A percentile compares a stretch with the other conserved stretches of the same genome.
These are phyloP conservation scores for Orchestes rusci DNA, from an alignment of 2,888 invertebrate genomes.

Conservation along the genomic window DNA sequence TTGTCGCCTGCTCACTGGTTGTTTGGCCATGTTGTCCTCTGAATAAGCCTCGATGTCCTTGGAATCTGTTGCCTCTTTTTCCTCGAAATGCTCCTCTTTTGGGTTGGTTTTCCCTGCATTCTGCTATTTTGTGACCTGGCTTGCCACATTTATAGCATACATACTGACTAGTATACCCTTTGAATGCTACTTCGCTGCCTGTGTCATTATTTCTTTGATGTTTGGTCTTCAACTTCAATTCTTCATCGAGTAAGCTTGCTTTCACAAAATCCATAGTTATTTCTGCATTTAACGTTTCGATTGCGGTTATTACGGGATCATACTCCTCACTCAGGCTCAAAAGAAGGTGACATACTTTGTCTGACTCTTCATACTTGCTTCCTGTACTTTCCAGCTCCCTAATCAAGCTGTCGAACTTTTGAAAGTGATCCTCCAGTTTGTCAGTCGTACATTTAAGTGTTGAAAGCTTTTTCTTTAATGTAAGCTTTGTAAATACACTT, in stretches of 20 bases:
- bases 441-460: constrained; percentile 1
- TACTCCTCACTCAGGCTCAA: constrained; percentile 7
- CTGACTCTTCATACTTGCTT: constrained; percentile 6
- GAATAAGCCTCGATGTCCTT: background rate
- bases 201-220: background rate
- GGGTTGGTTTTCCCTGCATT: constrained; percentile 3
- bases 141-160: constrained; percentile 8
- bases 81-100: constrained; percentile 4
- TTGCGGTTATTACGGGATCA: constrained; percentile 10
- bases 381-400: constrained; percentile 10
- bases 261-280: constrained; percentile 13
- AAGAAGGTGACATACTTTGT: constrained; percentile 7
- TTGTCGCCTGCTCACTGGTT: constrained; percentile 2
- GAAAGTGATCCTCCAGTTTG: constrained; percentile 9
- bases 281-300: constrained; percentile 7
- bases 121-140: constrained; percentile 5
- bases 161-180: background rate
- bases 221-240: constrained; percentile 7
- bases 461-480: constrained; percentile 12
- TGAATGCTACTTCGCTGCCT: background rate
- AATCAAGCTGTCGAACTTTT: constrained; percentile 8
- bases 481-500: constrained; percentile 26
- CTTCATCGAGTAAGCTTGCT: constrained; percentile 10
- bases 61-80: constrained; percentile 1
- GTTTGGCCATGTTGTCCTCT: background rate